Base-by-base conservation (phyloP, 1,140 invertebrate species). In the Camponotus pennsylvanicus region DNA sequence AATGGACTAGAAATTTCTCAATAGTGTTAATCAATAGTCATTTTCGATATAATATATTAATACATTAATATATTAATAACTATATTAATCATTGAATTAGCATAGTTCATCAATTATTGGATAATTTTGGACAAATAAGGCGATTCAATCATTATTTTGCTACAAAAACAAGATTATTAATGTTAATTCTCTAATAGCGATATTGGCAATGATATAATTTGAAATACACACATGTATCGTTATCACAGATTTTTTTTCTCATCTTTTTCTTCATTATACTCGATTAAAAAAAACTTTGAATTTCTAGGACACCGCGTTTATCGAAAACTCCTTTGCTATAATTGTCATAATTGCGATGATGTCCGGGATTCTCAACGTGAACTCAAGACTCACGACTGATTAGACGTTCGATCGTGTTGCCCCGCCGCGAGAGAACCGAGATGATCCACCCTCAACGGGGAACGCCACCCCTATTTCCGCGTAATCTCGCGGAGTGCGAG, bases 41-140 rank as follows among this genome's bases (percentile, higher is more conserved):
- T 3, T 49, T 3, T 52, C 15, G 9, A 18, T 52, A 52, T 18
- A 18, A 3, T 52, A 52, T 52, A 52, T 18, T 52, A 49, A 49
- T 49, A 27, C 0, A 27, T 27, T 27, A 49, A 49, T 49, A 27
- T 27, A 27, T 27, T 27, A 27, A 27, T 27, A 27, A 27, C 27
- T 27, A 52, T 52, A 52, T 52, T 52, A 52, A 52, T 52, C 49
- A 52, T 52, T 52, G 49, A 15, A 52, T 52, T 52, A 52, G 13
- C 32, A 11, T 32, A 67, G 42, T 64, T 15, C 49, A 79, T 67
- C 37, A 67, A 79, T 67, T 5, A 7, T 42, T 55, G 4, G 1
- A 52, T 27, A 40, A 52, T 67, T 80, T 79, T 70, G n/a, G n/a
- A 79, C 42, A 78, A 67, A 18, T 79, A 64, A 79, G 6, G 63